phyloP scores from a whole-genome alignment of 2,797 vertebrate genomes.

The Pogonophryne albipinna region DNA sequence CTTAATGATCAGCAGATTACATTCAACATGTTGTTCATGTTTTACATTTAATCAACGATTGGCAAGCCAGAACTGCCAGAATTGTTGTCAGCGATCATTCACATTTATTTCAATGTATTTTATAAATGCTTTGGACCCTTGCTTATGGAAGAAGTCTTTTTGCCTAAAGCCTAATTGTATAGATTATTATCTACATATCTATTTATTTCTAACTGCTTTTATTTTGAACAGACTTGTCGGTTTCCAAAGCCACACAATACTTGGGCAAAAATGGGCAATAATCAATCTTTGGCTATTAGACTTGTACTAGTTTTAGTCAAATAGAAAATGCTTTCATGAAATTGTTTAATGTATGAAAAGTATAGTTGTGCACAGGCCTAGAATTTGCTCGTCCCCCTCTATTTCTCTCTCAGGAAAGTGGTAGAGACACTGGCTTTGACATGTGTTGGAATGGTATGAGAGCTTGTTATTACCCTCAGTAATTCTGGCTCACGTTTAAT shows the following conservation, averaged over 20 bases:
- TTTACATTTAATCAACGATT: neutral
- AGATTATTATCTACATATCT: neutral
- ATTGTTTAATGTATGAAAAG: neutral
- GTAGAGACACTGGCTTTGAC: constrained; percentile 4
- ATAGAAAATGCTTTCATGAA: neutral
- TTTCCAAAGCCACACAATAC: neutral
- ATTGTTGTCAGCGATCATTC: too few species aligned
- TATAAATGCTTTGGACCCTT: neutral
- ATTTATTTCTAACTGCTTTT: neutral
- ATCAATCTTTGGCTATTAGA: neutral
- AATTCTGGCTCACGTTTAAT: constrained; percentile 42
- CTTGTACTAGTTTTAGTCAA: neutral
- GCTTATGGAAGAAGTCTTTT: neutral
- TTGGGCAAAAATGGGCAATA: neutral
- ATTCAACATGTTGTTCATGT: neutral
- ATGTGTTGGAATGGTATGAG: constrained; percentile 35
- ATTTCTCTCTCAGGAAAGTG: constrained; percentile 17
- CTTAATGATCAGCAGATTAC: neutral
- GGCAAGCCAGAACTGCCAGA: neutral
- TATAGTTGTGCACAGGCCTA: neutral
- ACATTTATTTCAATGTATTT: neutral
- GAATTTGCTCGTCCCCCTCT: constrained; percentile 1
- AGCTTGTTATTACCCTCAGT: constrained; percentile 24
- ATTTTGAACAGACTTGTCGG: neutral
- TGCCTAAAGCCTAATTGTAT: too few species aligned